A percentile compares a stretch with the other conserved stretches of the same genome.
Evolutionary conservation across 2,113 vertebrate species (phyloP).

Genomic region (Acinonyx jubatus): DNA sequence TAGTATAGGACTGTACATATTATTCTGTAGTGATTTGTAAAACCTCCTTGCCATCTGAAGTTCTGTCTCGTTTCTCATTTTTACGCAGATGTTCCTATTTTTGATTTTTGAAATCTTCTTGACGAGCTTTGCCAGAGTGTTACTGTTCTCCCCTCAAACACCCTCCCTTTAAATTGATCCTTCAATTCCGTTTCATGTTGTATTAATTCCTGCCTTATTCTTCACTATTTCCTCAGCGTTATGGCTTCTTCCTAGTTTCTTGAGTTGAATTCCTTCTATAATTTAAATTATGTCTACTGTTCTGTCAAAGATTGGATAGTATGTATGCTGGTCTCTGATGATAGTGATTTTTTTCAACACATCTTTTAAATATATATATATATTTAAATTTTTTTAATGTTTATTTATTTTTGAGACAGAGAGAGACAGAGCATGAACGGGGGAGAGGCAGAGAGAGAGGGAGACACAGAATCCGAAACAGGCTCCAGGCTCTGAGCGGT

Average conservation of each 20-base stretch:
- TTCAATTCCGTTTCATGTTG: neutral
- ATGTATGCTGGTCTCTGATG: neutral
- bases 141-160: neutral
- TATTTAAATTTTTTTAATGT: no score
- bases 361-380: neutral
- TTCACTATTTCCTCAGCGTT: neutral
- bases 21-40: neutral
- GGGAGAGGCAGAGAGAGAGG: neutral
- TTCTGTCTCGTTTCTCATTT: slow-evolving; percentile 44
- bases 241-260: neutral
- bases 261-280: neutral
- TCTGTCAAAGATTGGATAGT: neutral
- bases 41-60: neutral
- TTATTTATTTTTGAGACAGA: neutral
- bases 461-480: neutral
- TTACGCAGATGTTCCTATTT: slow-evolving; percentile 63
- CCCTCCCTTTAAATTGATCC: neutral
- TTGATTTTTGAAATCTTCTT: slow-evolving; percentile 52
- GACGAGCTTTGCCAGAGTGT: slow-evolving; percentile 34
- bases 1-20: neutral
- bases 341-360: neutral
- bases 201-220: neutral
- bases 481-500: neutral
- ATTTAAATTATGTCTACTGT: neutral
- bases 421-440: neutral